Conservation (phyloP, 2,888 invertebrate species). For the Melieria picta region DNA sequence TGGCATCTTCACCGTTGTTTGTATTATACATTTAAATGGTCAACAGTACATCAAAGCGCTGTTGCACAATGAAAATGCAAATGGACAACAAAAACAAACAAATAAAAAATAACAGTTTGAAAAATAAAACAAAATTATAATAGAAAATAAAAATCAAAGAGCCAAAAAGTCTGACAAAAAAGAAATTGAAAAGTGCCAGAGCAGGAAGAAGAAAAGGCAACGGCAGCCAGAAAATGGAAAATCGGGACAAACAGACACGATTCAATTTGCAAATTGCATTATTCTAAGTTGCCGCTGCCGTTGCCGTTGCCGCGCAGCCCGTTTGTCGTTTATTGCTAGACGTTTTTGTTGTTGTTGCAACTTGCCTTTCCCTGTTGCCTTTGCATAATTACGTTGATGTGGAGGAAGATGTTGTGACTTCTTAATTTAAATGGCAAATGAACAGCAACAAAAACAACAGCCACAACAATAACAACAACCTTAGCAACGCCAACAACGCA, state of each 20-base stretch:
- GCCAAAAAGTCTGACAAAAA: constrained; percentile 21
- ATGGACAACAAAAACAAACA: constrained; percentile 3
- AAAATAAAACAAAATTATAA: background rate
- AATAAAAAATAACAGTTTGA: background rate
- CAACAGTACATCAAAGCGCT: too few relatives aligned
- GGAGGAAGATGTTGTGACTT: constrained; percentile 5
- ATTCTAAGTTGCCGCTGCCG: constrained; percentile 22
- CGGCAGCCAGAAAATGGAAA: constrained; percentile 32
- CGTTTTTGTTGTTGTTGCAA: background rate
- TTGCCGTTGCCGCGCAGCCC: background rate
- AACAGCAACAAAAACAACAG: background rate
- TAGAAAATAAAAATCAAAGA: background rate
- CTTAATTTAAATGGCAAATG: constrained; percentile 17
- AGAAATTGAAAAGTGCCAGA: constrained; percentile 25
- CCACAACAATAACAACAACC: constrained; percentile 6
- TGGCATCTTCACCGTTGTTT: background rate
- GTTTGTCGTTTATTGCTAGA: background rate
- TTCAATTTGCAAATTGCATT: constrained; percentile 46
- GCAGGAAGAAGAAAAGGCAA: background rate
- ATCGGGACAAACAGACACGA: constrained; percentile 48
- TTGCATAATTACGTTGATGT: background rate
- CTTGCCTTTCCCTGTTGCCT: background rate
- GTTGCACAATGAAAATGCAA: too few relatives aligned
- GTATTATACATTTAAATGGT: too few relatives aligned
- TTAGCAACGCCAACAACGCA: too few relatives aligned